Evolutionary conservation across 2,888 invertebrate species (phyloP).

Genomic region (Meteorus colon): DNA sequence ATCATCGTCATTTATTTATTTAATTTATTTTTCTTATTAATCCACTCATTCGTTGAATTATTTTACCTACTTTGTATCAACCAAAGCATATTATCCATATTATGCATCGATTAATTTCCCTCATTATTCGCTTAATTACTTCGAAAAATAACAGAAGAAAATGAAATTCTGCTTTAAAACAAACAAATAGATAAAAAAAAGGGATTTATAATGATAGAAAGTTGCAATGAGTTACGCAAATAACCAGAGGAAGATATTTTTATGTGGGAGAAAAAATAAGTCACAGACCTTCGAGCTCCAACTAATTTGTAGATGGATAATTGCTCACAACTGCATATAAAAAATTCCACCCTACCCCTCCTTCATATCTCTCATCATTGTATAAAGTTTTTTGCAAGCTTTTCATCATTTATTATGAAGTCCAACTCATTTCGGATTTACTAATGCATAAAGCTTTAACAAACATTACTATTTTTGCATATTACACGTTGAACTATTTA

Average conservation of each 20-base stretch:
- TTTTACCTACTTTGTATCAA: neutral
- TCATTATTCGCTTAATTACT: neutral
- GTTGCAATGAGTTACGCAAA: too few species aligned
- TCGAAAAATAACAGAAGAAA: neutral
- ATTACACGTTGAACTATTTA: neutral
- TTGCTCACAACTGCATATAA: neutral
- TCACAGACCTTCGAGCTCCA: neutral
- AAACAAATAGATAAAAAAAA: too few species aligned
- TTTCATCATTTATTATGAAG: neutral
- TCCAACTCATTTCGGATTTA: neutral
- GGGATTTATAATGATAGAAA: too few species aligned
- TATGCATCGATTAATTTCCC: neutral
- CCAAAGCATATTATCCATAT: neutral
- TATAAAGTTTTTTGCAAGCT: neutral
- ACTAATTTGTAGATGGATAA: neutral
- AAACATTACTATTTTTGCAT: neutral
- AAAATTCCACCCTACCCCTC: neutral
- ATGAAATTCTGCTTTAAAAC: neutral
- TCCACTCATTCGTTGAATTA: neutral
- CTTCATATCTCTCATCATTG: neutral
- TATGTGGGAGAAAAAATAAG: neutral
- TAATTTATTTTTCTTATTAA: constrained; percentile 49
- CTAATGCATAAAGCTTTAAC: neutral
- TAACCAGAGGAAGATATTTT: too few species aligned
- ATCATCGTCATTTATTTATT: constrained; percentile 9